These are phyloP conservation scores for Epinotia bilunana DNA, from an alignment of 2,888 invertebrate species.

Conservation along the genomic window DNA sequence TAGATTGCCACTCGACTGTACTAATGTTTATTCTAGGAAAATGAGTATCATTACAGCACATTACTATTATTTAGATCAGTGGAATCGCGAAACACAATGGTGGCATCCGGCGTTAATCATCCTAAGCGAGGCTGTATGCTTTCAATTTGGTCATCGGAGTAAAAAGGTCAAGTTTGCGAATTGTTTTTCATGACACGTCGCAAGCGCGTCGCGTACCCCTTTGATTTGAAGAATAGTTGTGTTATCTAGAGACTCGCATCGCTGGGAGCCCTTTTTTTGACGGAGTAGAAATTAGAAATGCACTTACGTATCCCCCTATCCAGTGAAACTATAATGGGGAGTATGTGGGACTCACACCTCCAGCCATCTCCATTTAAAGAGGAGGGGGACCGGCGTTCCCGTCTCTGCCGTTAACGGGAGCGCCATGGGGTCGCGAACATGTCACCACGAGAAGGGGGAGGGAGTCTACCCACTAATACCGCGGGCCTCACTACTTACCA, in stretches of 20 bases:
- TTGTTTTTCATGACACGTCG: neutral
- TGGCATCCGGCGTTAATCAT: constrained; percentile 34
- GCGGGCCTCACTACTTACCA: too few species aligned
- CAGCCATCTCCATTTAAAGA: too few species aligned
- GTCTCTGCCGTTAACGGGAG: too few species aligned
- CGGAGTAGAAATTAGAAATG: too few species aligned
- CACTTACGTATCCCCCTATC: too few species aligned
- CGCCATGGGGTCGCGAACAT: too few species aligned
- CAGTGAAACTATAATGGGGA: too few species aligned
- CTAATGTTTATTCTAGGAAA: neutral
- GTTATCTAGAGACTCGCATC: neutral
- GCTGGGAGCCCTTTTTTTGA: too few species aligned
- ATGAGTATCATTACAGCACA: constrained; percentile 15
- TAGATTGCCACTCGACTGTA: neutral
- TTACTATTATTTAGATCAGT: constrained; percentile 19
- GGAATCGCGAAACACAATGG: constrained; percentile 8
- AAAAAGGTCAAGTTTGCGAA: constrained; percentile 16
- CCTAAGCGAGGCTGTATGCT: constrained; percentile 17
- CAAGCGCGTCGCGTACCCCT: neutral
- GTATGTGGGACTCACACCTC: too few species aligned
- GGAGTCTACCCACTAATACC: too few species aligned
- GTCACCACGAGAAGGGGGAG: too few species aligned
- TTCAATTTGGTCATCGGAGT: constrained; percentile 5
- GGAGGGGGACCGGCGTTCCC: too few species aligned
- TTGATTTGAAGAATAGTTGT: neutral